Conservation (phyloP, 2,113 vertebrate species). For the Rhinolophus ferrumequinum region DNA sequence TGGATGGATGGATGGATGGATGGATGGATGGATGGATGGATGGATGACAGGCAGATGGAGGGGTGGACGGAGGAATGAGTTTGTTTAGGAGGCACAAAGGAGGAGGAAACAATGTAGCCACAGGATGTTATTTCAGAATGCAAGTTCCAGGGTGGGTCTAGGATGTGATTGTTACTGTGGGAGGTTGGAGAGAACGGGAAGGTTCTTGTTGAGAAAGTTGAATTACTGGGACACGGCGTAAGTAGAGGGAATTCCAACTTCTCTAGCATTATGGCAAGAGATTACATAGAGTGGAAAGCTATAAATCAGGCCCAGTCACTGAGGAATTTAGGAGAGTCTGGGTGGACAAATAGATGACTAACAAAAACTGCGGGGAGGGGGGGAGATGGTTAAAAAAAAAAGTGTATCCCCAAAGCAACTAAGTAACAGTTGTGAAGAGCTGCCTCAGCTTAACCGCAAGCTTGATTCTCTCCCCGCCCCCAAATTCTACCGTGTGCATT, state of each 20-base stretch:
- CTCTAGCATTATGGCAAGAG: not conserved
- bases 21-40: too few relatives aligned
- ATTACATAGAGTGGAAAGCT: not conserved
- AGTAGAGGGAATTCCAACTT: not conserved
- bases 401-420: not conserved
- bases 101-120: not conserved
- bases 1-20: not conserved
- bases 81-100: not conserved
- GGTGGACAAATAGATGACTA: not conserved
- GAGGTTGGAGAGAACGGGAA: not conserved
- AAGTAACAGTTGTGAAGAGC: not conserved
- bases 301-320: not conserved
- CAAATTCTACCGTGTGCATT: not conserved
- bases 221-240: not conserved
- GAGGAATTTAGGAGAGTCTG: not conserved
- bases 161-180: not conserved
- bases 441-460: not conserved
- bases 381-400: not conserved
- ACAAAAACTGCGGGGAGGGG: not conserved
- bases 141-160: not conserved
- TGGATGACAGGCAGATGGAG: too few relatives aligned
- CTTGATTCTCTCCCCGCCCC: not conserved
- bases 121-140: not conserved
- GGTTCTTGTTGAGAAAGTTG: slow-evolving; percentile 48
- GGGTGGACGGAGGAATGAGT: not conserved